Evolutionary conservation across 2,797 vertebrate genomes (phyloP), one percentile per base, ranked within the genome.

Genomic region (Oreochromis grahami): DNA sequence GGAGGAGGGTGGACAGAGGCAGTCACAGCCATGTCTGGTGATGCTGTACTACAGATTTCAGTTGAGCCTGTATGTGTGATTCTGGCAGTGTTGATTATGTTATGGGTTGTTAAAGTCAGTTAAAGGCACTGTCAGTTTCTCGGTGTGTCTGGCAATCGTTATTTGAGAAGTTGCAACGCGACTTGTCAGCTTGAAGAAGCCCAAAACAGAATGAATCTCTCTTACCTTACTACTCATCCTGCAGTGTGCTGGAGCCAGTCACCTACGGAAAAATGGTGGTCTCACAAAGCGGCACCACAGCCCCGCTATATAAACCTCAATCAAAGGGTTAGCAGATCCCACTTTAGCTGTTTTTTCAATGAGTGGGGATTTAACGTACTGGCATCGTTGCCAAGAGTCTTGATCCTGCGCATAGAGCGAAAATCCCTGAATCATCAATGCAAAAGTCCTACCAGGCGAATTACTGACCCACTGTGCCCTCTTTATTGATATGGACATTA

Each of bases 401-500:
- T 86, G 92, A 94, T 95, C 94, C 94, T 86, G 77, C 85, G 83
- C 89, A 93, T 90, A 93, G 86, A 95, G 89, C 41, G 63, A 88
- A 95, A 96, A 95, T 65, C 94, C 95, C 95, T 96, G 95, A 96
- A 91, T 96, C 95, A 96, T 95, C 95, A 95, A 52, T 6, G 82
- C 86, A 94, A 95, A 96, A 90, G 83, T 91, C 94, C 90, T 56
- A 93, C n/a, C 89, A 93, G 93, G 95, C 94, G 93, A 92, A 96
- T 94, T 91, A 87, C 93, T 95, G 94, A 92, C 86, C 88, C 50
- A 45, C 84, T 34, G 86, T 84, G 85, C 81, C 89, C 89, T 87
- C 63, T 93, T 91, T 90, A 89, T 91, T 93, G 88, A 92, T 93
- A 91, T 90, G 81, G 82, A 91, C 85, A 84, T 79, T 80, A 82